phyloP scores from a whole-genome alignment of 2,113 vertebrate species.

The Tylochromis polylepis region DNA sequence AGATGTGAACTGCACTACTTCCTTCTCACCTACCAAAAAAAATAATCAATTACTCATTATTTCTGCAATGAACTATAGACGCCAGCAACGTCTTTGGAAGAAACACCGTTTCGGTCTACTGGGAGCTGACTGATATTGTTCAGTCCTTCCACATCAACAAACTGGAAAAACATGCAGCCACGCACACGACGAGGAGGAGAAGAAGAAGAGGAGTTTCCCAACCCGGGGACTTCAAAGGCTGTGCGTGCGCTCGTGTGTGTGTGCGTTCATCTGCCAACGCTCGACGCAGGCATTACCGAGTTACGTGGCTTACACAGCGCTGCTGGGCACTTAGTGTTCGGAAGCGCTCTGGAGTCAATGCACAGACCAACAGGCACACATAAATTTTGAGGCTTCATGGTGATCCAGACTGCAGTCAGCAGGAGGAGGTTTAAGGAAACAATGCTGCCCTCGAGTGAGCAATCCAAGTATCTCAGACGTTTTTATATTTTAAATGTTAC shows the following conservation, averaged over 20 bases:
- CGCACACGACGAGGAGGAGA: neutral
- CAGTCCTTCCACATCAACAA: neutral
- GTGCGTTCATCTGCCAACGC: neutral
- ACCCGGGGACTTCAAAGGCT: neutral
- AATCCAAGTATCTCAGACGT: neutral
- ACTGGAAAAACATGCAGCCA: neutral
- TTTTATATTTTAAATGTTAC: neutral
- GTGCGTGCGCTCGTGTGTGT: neutral
- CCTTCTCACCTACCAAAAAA: neutral
- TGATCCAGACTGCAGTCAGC: neutral
- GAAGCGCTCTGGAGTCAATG: neutral
- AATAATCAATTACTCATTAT: neutral
- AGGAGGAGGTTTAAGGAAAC: neutral
- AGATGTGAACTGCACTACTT: neutral
- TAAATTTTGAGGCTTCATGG: neutral
- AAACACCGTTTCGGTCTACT: neutral
- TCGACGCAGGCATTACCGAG: neutral
- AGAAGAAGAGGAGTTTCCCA: neutral
- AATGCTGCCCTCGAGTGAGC: conserved; percentile 25
- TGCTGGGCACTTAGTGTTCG: neutral
- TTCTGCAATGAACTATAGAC: neutral
- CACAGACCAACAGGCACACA: neutral
- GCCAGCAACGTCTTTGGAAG: neutral
- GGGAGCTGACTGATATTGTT: neutral
- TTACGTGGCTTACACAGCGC: neutral